Conservation (phyloP, 2,797 vertebrate genomes). For the Chiroxiphia lanceolata region DNA sequence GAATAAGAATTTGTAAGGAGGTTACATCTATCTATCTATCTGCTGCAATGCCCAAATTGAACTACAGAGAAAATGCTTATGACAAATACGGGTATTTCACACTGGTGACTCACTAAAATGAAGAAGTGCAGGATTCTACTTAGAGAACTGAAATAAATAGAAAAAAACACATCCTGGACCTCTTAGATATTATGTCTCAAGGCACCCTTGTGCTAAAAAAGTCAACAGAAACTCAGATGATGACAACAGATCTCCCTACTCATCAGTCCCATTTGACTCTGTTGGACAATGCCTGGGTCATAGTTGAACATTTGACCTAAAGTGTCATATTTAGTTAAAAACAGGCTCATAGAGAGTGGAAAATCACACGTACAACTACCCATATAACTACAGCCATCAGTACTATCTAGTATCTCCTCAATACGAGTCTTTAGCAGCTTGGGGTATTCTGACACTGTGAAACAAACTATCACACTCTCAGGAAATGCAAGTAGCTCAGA, state of each 20-base stretch:
- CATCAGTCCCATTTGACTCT: not conserved
- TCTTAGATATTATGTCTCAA: not conserved
- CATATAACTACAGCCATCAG: not conserved
- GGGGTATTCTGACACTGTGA: not conserved
- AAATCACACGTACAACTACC: not conserved
- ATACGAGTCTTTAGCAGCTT: not conserved
- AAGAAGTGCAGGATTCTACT: not conserved
- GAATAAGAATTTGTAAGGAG: not conserved
- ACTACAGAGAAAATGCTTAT: not conserved
- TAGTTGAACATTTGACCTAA: not conserved
- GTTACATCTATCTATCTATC: not conserved
- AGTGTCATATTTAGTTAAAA: not conserved
- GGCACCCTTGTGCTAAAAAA: not conserved
- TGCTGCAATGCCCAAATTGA: not conserved
- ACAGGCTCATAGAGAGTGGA: not conserved
- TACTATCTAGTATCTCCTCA: not conserved
- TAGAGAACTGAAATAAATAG: not conserved
- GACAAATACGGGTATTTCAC: not conserved
- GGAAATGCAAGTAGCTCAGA: not conserved
- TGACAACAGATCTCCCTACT: not conserved
- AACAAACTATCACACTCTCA: not conserved
- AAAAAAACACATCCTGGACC: not conserved
- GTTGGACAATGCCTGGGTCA: fast-evolving
- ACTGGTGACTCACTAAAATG: not conserved
- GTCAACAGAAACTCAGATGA: not conserved